Evolutionary conservation across 2,888 invertebrate species (phyloP), one percentile per base, ranked within the genome.

Genomic region (Parthenolecanium corni): DNA sequence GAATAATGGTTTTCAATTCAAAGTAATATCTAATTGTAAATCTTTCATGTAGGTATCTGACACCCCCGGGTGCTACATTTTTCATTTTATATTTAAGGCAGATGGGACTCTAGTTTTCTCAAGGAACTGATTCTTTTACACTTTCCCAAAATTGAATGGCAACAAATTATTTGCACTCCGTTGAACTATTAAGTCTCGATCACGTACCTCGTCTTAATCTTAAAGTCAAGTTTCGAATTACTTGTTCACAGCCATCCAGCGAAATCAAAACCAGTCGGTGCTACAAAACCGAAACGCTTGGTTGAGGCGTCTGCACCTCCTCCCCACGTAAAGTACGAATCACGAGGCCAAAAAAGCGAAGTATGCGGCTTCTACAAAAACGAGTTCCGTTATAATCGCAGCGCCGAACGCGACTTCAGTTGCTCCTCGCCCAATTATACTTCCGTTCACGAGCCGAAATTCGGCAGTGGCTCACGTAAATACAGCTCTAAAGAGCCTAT

Each of bases 401-500:
- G 12, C n/a, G 25, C 14, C 1, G 57, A 57, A 11, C 61, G 38
- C n/a, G 61, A 61, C n/a, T 36, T 21, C 23, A 36, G 38, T 23
- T 40, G 36, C 18, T 38, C 51, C 9, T 25, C 61, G 20, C 51
- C 61, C 16, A 61, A 51, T 16, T 61, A 61, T 12, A 51, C n/a
- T n/a, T 25, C 61, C 11, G 40, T 61, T 5, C 40, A 61, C 38
- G 61, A 61, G 3, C 12, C 51, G 6, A 49, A 51, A 20, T 23
- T 36, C n/a, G 20, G 23, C 25, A 47, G 46, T 14, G 36, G 20
- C 3, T 31, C 47, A 20, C 31, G 47, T 14, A 61, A 61, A 12
- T 51, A 66, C 64, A 21, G 73, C 72, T 65, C 71, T 72, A 31
- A 31, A 31, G 31, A 31, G 5, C 5, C 31, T 9, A 4, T 31